Evolutionary conservation across 2,113 vertebrate species (phyloP), one percentile per base, ranked within the genome.

Genomic region (Tiliqua scincoides): DNA sequence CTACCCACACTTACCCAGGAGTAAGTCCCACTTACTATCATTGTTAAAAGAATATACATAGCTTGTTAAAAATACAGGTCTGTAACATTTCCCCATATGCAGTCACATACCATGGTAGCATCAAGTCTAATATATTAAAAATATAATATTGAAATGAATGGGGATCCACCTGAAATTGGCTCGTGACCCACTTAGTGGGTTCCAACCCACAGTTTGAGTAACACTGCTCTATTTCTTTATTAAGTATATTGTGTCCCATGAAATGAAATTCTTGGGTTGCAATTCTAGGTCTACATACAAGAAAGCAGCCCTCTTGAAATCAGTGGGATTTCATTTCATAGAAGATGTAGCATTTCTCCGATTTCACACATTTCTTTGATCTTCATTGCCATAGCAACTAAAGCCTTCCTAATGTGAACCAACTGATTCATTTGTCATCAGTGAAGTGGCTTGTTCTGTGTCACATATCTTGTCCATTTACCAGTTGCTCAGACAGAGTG

Each of bases 391-490:
- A 85, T 61, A 78, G 32, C 75, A 71, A 85, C 75, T 59, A 85
- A 71, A 70, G 7, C 3, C n/a, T 57, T 72, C 43, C 21, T 71
- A 59, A 82, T 37, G 48, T 35, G 65, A 57, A 27, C 52, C 48
- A 71, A 72, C 40, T 35, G 74, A 85, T 79, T 79, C 67, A 70
- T 43, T 62, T 70, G 75, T 78, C 62, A 68, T 77, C 17, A n/a
- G 1, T n/a, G 27, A 70, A 20, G 3, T 70, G 20, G 32, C 54
- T 59, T 20, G 67, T 75, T 59, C 10, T 78, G 59, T 78, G 52
- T 54, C n/a, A 30, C n/a, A 77, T 30, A 37, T 67, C 76, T 57
- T 75, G 40, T 52, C 20, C 18, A 63, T 63, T 52, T 65, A 35
- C 21, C 4, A 52, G 35, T 30, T 63, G 37, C 37, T 65, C 65